Evolutionary conservation across 2,113 vertebrate species (phyloP).

Genomic region (Drymodes brunneopygia): DNA sequence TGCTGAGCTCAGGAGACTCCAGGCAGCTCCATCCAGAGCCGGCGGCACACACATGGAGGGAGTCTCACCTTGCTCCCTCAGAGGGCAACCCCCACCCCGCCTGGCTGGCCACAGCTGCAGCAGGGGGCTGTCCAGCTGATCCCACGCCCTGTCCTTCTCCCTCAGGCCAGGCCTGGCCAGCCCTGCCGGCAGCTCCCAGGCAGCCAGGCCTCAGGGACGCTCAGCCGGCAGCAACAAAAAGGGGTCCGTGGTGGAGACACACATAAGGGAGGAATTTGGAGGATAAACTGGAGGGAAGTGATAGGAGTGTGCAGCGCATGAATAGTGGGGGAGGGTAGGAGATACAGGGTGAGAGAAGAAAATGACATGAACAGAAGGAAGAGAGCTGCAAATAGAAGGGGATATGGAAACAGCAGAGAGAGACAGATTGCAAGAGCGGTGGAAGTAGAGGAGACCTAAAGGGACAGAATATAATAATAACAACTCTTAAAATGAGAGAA

Average conservation of each 20-base stretch:
- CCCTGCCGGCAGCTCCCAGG: not conserved
- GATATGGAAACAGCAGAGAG: conserved; percentile 59
- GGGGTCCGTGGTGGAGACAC: not conserved
- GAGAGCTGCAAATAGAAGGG: conserved; percentile 57
- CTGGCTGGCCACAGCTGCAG: accelerated
- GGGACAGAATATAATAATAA: conserved; percentile 51
- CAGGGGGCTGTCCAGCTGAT: accelerated
- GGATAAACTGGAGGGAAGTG: conserved; percentile 2
- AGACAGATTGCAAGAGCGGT: conserved; percentile 42
- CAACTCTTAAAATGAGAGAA: not conserved
- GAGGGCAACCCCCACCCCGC: not conserved
- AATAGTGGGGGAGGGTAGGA: conserved; percentile 50
- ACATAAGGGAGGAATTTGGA: not conserved
- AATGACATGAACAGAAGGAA: conserved; percentile 66
- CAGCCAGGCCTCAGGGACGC: not conserved
- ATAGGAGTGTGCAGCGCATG: not conserved
- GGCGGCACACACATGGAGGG: accelerated
- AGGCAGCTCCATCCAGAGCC: not conserved
- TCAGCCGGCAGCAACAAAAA: not conserved
- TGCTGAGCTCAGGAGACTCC: not conserved
- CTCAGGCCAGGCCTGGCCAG: not conserved
- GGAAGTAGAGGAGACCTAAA: conserved; percentile 53
- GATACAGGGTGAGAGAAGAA: conserved; percentile 60
- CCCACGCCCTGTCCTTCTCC: not conserved
- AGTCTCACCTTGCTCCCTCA: not conserved